Conservation (phyloP, 2,888 invertebrate genomes). For the Pristionchus maxplancki region DNA sequence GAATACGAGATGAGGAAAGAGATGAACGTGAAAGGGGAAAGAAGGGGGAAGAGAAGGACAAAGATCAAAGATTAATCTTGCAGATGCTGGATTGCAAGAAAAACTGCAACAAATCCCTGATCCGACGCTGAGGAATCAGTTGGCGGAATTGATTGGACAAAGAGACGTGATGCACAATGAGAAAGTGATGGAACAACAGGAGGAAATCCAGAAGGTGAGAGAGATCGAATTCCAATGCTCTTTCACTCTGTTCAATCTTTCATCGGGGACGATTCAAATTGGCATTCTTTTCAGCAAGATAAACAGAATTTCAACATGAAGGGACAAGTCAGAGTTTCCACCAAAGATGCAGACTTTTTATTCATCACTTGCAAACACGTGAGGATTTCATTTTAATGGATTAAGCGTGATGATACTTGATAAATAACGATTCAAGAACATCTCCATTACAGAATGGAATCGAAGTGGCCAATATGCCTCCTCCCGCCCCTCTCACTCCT, state of each 20-base stretch:
- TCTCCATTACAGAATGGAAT: neutral
- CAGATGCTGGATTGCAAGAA: neutral
- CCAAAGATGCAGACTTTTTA: neutral
- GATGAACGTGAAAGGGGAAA: neutral
- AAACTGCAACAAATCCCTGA: neutral
- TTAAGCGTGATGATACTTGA: too few relatives aligned
- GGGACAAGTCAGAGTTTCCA: neutral
- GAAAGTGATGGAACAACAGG: too few relatives aligned
- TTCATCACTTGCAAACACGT: too few relatives aligned
- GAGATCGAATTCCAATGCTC: too few relatives aligned
- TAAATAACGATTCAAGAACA: neutral
- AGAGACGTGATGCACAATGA: too few relatives aligned
- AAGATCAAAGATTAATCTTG: slow-evolving; percentile 29
- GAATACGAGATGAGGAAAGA: slow-evolving; percentile 3
- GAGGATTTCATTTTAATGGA: too few relatives aligned
- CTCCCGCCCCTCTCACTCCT: neutral
- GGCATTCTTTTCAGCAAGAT: too few relatives aligned
- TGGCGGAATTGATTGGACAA: too few relatives aligned
- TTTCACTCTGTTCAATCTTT: too few relatives aligned
- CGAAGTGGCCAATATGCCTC: neutral
- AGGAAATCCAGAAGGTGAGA: too few relatives aligned
- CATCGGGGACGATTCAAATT: too few relatives aligned
- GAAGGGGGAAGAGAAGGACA: neutral
- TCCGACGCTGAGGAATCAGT: neutral
- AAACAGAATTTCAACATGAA: too few relatives aligned